Evolutionary conservation across 2,113 vertebrate genomes (phyloP).

Genomic region (Fregata magnificens): DNA sequence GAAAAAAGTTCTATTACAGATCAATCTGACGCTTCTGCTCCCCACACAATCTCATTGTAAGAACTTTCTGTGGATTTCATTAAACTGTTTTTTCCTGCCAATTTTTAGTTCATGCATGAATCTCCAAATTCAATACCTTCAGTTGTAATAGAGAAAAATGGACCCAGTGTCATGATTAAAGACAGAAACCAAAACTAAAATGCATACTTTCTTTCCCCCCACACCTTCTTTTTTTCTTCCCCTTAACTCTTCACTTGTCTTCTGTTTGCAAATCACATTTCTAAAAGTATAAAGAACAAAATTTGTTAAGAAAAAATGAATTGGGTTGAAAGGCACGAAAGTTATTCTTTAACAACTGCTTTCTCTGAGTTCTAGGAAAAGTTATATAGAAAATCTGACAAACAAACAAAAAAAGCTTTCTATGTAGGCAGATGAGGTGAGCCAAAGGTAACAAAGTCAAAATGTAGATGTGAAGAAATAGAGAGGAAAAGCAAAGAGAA

Average conservation of each 20-base stretch:
- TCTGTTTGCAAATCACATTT: background rate
- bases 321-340: background rate
- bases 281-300: background rate
- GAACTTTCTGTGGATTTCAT: background rate
- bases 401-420: slow-evolving; percentile 42
- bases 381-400: background rate
- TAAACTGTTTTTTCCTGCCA: background rate
- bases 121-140: slow-evolving; percentile 18
- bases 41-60: background rate
- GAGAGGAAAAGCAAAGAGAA: slow-evolving; percentile 39
- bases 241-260: background rate
- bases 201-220: background rate
- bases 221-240: background rate
- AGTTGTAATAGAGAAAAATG: background rate
- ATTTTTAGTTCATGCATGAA: background rate
- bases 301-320: background rate
- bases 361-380: background rate
- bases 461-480: background rate
- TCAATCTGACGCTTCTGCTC: background rate
- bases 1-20: background rate
- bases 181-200: background rate
- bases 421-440: slow-evolving; percentile 58
- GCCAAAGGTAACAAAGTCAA: slow-evolving; percentile 58
- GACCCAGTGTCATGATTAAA: background rate
- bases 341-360: background rate